Conservation (phyloP, 2,113 vertebrate genomes). For the Polypterus senegalus region DNA sequence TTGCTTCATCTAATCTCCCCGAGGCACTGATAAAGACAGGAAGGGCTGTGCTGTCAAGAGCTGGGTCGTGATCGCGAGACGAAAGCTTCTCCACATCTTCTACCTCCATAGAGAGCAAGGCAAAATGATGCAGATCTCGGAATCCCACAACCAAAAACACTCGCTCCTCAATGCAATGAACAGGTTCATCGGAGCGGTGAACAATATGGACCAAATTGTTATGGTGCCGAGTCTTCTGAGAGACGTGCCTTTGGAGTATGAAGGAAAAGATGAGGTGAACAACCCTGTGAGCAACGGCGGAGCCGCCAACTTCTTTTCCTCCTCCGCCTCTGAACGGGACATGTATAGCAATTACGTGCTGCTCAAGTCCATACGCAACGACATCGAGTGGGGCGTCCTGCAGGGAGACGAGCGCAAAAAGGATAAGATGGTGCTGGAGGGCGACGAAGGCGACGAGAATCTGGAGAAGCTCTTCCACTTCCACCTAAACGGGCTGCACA, state of each 20-base stretch:
- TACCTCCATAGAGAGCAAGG: background rate
- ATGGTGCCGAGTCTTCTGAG: constrained; percentile 87
- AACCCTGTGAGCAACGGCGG: constrained; percentile 21
- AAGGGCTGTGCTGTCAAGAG: background rate
- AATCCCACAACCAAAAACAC: constrained; percentile 76
- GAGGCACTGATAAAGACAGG: background rate
- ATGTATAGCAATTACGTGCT: constrained; percentile 86
- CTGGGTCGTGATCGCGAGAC: background rate
- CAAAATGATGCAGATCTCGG: constrained; percentile 74
- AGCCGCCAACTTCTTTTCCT: constrained; percentile 22
- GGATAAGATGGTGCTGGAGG: constrained; percentile 44
- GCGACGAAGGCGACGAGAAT: constrained; percentile 69
- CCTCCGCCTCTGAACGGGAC: constrained; percentile 60
- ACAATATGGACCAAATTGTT: constrained; percentile 92
- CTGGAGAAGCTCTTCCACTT: constrained; percentile 84
- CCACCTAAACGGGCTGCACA: constrained; percentile 83
- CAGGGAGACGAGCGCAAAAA: constrained; percentile 59
- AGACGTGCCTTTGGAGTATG: constrained; percentile 72
- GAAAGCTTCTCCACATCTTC: too few species aligned
- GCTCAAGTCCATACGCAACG: constrained; percentile 85
- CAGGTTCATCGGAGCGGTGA: constrained; percentile 83
- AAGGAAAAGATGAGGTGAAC: constrained; percentile 37
- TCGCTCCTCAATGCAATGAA: constrained; percentile 83
- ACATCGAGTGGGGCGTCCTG: constrained; percentile 88
- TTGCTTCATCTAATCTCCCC: background rate